A percentile compares a stretch with the other conserved stretches of the same genome.
Conservation (phyloP, 2,888 invertebrate species). For the Caenorhabditis virilis region DNA sequence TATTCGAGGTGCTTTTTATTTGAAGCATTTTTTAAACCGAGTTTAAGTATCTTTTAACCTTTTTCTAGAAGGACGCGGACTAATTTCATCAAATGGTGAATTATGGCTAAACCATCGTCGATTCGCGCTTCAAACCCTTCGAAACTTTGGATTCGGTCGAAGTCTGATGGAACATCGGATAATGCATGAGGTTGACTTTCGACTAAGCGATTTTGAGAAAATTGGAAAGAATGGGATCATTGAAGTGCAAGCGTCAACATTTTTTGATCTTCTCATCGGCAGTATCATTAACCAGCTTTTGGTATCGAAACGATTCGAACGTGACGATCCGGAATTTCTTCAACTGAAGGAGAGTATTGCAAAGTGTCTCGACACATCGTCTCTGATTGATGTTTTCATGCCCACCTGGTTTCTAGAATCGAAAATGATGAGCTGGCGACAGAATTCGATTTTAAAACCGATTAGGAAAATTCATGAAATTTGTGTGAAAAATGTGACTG, state of each 20-base stretch:
- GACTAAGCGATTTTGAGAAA: slow-evolving; percentile 1
- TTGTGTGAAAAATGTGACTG: slow-evolving; percentile 1
- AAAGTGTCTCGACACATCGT: slow-evolving; percentile 8
- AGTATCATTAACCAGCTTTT: slow-evolving; percentile 37
- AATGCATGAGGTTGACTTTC: slow-evolving; percentile 25
- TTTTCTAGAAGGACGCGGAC: slow-evolving; percentile 27
- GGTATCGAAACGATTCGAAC: slow-evolving; percentile 26
- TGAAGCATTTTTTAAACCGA: no score
- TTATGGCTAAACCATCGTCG: slow-evolving; percentile 38
- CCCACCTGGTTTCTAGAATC: slow-evolving; percentile 15
- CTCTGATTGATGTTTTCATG: slow-evolving; percentile 21
- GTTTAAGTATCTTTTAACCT: no score
- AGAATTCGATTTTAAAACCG: background rate
- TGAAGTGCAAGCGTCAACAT: background rate
- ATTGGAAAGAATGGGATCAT: slow-evolving; percentile 3
- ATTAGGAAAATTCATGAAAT: slow-evolving; percentile 6
- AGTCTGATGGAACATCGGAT: slow-evolving; percentile 46
- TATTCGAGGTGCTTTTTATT: slow-evolving; percentile 5
- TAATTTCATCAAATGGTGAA: slow-evolving; percentile 26
- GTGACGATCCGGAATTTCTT: slow-evolving; percentile 14
- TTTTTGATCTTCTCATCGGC: slow-evolving; percentile 34
- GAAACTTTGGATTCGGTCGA: slow-evolving; percentile 36
- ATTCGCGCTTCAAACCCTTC: slow-evolving; percentile 34
- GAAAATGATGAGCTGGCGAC: slow-evolving; percentile 13
- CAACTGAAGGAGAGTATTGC: slow-evolving; percentile 12